Evolutionary conservation across 2,888 invertebrate species (phyloP).

Genomic region (Aporophyla nigra): DNA sequence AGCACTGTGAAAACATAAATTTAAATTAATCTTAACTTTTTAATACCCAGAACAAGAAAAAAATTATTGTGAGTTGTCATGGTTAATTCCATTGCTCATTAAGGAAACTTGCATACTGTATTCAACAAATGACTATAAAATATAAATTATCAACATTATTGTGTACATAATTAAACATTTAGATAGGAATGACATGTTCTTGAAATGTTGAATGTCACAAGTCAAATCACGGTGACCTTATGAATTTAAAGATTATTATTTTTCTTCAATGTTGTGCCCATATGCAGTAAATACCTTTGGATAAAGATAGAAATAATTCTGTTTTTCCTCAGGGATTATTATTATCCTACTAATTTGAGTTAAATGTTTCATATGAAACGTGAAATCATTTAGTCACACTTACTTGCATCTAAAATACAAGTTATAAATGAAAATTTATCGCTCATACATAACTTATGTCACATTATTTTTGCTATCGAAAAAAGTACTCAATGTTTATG

Average conservation of each 20-base stretch:
- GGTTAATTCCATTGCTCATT: slow-evolving; percentile 37
- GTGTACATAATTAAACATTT: slow-evolving; percentile 24
- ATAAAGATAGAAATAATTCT: slow-evolving; percentile 3
- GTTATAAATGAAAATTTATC: background rate
- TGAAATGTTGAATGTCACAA: slow-evolving; percentile 54
- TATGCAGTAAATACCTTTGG: background rate
- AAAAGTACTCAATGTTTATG: background rate
- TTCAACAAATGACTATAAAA: slow-evolving; percentile 23
- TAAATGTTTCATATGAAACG: slow-evolving; percentile 2
- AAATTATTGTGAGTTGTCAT: slow-evolving; percentile 18
- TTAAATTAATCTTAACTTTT: background rate
- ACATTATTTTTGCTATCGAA: slow-evolving; percentile 17
- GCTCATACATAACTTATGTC: slow-evolving; percentile 17
- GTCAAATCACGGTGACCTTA: slow-evolving; percentile 45
- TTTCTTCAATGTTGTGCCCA: slow-evolving; percentile 3
- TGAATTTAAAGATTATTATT: slow-evolving; percentile 21
- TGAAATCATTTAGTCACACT: slow-evolving; percentile 16
- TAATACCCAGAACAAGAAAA: slow-evolving; percentile 29
- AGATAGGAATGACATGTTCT: slow-evolving; percentile 44
- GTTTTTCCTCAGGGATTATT: slow-evolving; percentile 6
- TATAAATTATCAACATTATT: slow-evolving; percentile 44
- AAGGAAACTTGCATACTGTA: slow-evolving; percentile 9
- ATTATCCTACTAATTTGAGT: background rate
- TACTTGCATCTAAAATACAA: slow-evolving; percentile 27
- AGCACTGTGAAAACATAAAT: background rate